Evolutionary conservation across 2,888 invertebrate genomes (phyloP).

Genomic region (Trachelus troglodyta): DNA sequence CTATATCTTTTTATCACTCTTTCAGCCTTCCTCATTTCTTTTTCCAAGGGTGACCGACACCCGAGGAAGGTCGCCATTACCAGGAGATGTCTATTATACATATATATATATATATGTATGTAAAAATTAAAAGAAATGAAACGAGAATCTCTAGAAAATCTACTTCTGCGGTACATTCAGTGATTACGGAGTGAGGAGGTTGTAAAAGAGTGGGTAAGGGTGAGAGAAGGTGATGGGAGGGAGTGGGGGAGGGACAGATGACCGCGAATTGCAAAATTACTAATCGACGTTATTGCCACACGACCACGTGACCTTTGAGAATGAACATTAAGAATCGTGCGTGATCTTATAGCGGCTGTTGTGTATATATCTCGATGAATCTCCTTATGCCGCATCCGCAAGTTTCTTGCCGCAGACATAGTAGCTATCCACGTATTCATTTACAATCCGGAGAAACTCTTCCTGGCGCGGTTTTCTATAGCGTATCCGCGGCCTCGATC

Average conservation of each 20-base stretch:
- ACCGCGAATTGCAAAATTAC: neutral
- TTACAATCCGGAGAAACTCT: neutral
- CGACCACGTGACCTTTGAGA: neutral
- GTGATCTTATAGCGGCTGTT: neutral
- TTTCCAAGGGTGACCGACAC: neutral
- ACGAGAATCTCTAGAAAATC: neutral
- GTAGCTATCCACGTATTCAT: neutral
- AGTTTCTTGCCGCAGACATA: neutral
- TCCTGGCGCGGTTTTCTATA: neutral
- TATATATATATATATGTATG: too few species aligned
- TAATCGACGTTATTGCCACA: neutral
- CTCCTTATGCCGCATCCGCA: neutral
- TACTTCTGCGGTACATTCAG: neutral
- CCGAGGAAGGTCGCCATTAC: neutral
- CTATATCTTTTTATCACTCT: neutral
- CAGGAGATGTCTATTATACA: neutral
- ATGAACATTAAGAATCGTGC: neutral
- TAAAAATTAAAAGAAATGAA: neutral
- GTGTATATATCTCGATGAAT: neutral
- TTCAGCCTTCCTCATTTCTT: neutral
- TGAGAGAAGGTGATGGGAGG: neutral
- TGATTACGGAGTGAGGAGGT: too few species aligned
- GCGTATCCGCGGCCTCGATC: constrained; percentile 27
- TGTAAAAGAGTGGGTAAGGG: neutral
- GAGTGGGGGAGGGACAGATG: neutral